These are phyloP conservation scores for Spinus pinus DNA, from an alignment of 2,797 vertebrate genomes.

Conservation along the genomic window DNA sequence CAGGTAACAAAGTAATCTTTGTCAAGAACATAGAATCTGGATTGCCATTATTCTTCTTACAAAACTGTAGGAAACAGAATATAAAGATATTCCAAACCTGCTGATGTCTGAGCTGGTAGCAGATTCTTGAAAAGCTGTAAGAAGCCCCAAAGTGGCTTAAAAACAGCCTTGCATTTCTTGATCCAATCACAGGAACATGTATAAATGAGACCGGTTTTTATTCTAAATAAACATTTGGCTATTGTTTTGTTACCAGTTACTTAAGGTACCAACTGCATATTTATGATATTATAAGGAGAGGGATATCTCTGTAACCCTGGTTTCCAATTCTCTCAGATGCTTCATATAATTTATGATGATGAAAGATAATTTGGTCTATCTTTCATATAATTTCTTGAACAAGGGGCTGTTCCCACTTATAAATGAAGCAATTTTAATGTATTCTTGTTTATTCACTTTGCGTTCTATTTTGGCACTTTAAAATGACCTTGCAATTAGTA, in stretches of 20 bases:
- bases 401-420: background rate
- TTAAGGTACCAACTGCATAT: background rate
- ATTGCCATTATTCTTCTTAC: background rate
- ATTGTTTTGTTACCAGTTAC: background rate
- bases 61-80: background rate
- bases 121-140: background rate
- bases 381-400: background rate
- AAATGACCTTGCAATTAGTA: background rate
- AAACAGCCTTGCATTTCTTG: background rate
- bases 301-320: background rate
- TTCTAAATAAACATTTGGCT: background rate
- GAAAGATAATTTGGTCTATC: background rate
- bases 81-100: background rate
- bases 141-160: background rate
- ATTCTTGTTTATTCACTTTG: background rate
- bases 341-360: background rate
- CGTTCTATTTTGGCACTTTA: background rate
- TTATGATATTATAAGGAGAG: background rate
- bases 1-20: background rate
- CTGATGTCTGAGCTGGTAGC: background rate
- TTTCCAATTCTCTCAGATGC: background rate
- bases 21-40: background rate
- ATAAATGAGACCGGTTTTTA: background rate
- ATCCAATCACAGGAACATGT: background rate
- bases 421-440: background rate